Conservation (phyloP, 2,797 vertebrate genomes). For the Alouatta caraya region DNA sequence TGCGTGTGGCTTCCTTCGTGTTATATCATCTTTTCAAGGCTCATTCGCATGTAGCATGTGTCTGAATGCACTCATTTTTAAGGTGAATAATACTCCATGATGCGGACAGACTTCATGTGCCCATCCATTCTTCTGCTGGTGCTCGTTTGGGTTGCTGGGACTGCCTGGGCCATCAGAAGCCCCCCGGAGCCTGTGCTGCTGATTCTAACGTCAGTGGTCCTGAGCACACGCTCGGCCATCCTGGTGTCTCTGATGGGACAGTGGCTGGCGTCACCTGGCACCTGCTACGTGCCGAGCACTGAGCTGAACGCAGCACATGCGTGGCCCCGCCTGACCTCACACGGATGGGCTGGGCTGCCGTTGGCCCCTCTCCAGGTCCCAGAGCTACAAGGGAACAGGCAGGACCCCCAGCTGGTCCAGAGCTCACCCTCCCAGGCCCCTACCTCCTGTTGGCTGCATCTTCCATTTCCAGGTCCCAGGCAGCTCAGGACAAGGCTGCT, state of each 20-base stretch:
- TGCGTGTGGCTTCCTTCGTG: too few species aligned
- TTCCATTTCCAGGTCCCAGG: not conserved
- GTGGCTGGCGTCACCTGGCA: not conserved
- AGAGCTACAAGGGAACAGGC: not conserved
- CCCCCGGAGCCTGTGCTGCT: not conserved
- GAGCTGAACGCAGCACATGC: not conserved
- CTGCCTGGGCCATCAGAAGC: not conserved
- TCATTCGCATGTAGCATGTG: rapidly evolving
- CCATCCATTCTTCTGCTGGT: not conserved
- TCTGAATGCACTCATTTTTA: not conserved
- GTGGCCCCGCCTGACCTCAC: not conserved
- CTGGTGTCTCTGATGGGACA: not conserved
- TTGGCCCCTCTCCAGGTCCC: not conserved
- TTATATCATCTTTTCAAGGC: not conserved
- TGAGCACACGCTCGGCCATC: not conserved
- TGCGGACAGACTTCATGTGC: rapidly evolving
- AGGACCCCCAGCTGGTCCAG: not conserved
- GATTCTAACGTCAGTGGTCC: not conserved
- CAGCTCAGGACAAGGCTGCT: not conserved
- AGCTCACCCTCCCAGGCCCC: not conserved
- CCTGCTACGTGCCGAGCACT: not conserved
- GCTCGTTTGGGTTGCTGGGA: rapidly evolving
- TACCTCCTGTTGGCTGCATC: not conserved
- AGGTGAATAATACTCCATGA: too few species aligned
- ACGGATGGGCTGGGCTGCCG: rapidly evolving